Conservation (phyloP, 2,797 vertebrate species). For the Pseudochromis fuscus region DNA sequence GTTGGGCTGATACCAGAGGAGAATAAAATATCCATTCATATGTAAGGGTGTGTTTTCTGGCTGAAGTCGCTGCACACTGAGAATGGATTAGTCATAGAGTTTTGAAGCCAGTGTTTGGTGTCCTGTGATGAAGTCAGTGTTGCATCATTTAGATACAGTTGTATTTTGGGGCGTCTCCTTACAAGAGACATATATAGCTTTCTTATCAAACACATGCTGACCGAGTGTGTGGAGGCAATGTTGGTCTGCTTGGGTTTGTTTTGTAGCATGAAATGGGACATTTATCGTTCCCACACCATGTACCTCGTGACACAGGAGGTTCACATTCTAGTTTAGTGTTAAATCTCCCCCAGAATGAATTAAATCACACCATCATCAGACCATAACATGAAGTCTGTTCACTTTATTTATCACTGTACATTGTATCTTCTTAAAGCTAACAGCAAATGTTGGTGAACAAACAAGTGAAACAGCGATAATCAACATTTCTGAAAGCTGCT, state of each 20-base stretch:
- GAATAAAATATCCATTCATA: constrained; percentile 10
- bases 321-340: constrained; percentile 2
- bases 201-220: background rate
- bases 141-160: constrained; percentile 8
- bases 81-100: constrained; percentile 40
- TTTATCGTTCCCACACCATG: background rate
- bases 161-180: background rate
- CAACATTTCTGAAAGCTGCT: too few species aligned
- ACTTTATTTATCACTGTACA: too few species aligned
- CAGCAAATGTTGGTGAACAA: too few species aligned
- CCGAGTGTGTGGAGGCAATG: too few species aligned
- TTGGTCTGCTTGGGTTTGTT: too few species aligned
- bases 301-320: background rate
- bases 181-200: background rate
- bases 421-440: too few species aligned
- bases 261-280: background rate
- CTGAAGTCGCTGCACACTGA: constrained; percentile 19
- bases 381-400: too few species aligned
- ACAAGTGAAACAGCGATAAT: too few species aligned
- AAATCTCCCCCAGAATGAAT: background rate
- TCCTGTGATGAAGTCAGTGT: constrained; percentile 38
- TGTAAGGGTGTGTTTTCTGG: constrained; percentile 22
- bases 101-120: constrained; percentile 19
- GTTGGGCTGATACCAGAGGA: background rate
- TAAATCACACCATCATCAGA: too few species aligned